Percentiles rank a stretch among this genome's conserved stretches.
phyloP scores from a whole-genome alignment of 2,113 vertebrate species.

The Cyanistes caeruleus region DNA sequence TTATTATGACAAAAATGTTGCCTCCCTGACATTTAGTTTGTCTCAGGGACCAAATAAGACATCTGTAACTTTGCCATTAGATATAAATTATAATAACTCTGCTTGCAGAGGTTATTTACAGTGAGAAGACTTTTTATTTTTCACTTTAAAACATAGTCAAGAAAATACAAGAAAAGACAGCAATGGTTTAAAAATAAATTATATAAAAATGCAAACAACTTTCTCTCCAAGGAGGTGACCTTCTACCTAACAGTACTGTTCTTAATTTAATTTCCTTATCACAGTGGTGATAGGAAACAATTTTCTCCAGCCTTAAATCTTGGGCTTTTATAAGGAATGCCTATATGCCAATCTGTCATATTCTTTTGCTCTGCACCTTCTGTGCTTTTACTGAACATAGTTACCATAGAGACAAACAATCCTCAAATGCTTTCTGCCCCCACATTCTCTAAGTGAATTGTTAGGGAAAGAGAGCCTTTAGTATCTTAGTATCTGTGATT shows the following conservation, averaged over 20 bases:
- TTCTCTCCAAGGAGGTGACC: background rate
- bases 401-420: conserved; percentile 58
- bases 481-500: background rate
- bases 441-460: background rate
- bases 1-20: background rate
- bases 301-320: background rate
- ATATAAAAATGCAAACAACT: background rate
- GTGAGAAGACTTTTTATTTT: background rate
- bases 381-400: background rate
- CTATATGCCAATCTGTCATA: background rate
- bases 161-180: background rate
- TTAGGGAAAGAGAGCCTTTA: background rate
- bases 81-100: background rate
- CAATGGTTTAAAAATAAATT: background rate
- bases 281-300: background rate
- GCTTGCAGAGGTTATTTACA: background rate
- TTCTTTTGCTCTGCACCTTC: background rate
- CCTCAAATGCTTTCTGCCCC: background rate
- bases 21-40: background rate
- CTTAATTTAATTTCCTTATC: background rate
- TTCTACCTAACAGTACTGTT: background rate
- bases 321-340: background rate
- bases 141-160: background rate
- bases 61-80: background rate
- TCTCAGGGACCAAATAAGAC: background rate